These are phyloP conservation scores for Anastrepha obliqua DNA, from an alignment of 1,140 invertebrate species.

Conservation along the genomic window DNA sequence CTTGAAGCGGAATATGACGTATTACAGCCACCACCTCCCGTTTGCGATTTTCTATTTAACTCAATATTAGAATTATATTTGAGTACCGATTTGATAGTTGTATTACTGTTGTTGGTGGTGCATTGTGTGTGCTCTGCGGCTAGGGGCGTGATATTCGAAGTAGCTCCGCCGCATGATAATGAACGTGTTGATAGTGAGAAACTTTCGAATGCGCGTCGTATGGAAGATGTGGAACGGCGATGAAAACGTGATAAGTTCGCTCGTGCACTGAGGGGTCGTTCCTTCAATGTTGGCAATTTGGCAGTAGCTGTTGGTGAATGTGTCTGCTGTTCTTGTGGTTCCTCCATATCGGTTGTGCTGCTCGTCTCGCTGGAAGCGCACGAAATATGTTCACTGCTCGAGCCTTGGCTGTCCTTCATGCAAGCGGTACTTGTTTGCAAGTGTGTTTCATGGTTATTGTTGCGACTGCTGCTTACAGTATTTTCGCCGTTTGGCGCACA, in stretches of 20 bases:
- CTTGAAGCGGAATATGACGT: conserved; percentile 55
- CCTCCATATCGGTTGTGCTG: conserved; percentile 72
- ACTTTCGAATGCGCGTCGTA: conserved; percentile 83
- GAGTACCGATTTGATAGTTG: conserved; percentile 68
- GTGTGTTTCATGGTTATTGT: background rate
- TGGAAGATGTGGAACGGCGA: conserved; percentile 79
- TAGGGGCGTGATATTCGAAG: conserved; percentile 64
- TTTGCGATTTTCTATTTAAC: conserved; percentile 63
- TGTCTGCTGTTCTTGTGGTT: conserved; percentile 59
- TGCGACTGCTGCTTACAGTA: background rate
- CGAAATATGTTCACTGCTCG: conserved; percentile 74
- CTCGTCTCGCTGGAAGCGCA: conserved; percentile 79
- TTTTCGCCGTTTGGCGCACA: conserved; percentile 2
- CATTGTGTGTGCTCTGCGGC: conserved; percentile 63
- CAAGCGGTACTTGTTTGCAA: background rate
- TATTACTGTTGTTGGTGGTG: conserved; percentile 22
- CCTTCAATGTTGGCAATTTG: conserved; percentile 52
- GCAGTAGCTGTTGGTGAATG: conserved; percentile 52
- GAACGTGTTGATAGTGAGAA: conserved; percentile 79
- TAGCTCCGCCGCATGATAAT: conserved; percentile 78
- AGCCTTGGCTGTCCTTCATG: conserved; percentile 56
- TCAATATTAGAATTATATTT: conserved; percentile 68
- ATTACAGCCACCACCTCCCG: conserved; percentile 53
- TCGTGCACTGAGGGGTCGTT: conserved; percentile 63
- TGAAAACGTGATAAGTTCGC: conserved; percentile 76